A percentile compares a stretch with the other conserved stretches of the same genome.
Evolutionary conservation across 2,888 invertebrate species (phyloP).

Genomic region (Diaprepes abbreviatus): DNA sequence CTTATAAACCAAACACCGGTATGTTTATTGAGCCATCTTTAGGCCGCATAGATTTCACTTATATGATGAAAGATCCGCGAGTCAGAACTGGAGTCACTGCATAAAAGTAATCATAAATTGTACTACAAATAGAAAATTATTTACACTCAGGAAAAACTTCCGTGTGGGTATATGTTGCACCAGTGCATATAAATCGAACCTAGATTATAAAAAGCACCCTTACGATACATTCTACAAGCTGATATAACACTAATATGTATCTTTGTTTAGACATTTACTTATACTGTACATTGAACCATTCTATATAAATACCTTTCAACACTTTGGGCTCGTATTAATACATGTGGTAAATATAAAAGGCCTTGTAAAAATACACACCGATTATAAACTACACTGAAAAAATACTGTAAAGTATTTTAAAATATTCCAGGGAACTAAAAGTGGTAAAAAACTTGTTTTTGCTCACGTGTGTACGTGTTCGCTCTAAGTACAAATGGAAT

Average conservation of each 20-base stretch:
- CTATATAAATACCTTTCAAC: constrained; percentile 49
- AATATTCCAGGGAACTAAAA: background rate
- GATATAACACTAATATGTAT: constrained; percentile 38
- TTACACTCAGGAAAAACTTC: constrained; percentile 2
- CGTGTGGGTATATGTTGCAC: constrained; percentile 5
- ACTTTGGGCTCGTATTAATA: constrained; percentile 45
- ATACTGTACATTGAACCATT: constrained; percentile 49
- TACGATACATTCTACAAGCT: constrained; percentile 42
- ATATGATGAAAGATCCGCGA: no score
- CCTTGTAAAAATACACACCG: constrained; percentile 18
- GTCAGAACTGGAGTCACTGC: no score
- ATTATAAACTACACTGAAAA: constrained; percentile 3
- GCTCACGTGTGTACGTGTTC: background rate
- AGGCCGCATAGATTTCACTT: no score
- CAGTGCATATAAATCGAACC: constrained; percentile 28
- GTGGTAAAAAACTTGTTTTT: background rate
- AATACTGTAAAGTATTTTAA: constrained; percentile 4
- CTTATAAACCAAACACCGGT: no score
- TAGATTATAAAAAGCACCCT: constrained; percentile 43
- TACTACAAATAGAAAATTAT: background rate
- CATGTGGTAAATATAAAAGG: constrained; percentile 20
- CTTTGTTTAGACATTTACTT: constrained; percentile 38
- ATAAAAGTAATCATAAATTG: no score
- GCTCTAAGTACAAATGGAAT: constrained; percentile 24
- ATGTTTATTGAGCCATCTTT: no score